Evolutionary conservation across 1,140 invertebrate genomes (phyloP), one percentile per base, ranked within the genome.

Genomic region (Chionoecetes opilio): DNA sequence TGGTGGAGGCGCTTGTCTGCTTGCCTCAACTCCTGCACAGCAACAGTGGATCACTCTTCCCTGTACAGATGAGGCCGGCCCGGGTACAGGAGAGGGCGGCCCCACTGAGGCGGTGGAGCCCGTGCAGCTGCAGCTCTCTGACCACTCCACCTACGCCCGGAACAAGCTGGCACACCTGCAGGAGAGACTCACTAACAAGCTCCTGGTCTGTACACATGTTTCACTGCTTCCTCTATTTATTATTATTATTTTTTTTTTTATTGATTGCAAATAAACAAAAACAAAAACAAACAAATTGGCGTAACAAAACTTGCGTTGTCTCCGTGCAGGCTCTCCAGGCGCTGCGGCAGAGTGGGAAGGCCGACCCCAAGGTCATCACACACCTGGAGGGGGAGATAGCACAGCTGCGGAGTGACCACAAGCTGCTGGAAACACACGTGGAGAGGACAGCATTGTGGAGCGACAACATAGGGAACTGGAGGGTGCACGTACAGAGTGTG

Each of bases 381-480:
- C 98, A 98, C 97, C 97, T 99, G 46, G 98, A 98, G 86, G 98
- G 98, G 96, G 98, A 99, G 97, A 98, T 99, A 93, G 98, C 98
- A 96, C 98, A 98, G 97, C 97, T 99, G 63, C 98, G 98, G 91
- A 98, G 98, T 2, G 98, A 99, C 96, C 98, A 98, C 96, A 97
- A 98, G 92, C 97, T 98, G 95, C 97, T 99, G 21, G 98, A 99
- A 97, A 98, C 98, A 0, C 98, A 99, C 97, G 97, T 99, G 41
- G 98, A 98, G n/a, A 97, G 98, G 63, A 99, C 98, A 0, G 98
- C 99, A 97, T 98, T 98, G 87, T 99, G 99, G 99, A 98, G 98
- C 2, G 98, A 99, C 96, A 98, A 99, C 97, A 97, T 99, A 92
- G 98, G 99, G 32, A 97, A 98, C 94, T 99, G 99, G 99, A 97